Evolutionary conservation across 2,797 vertebrate species (phyloP), one percentile per base, ranked within the genome.

Genomic region (Hippocampus kuda): DNA sequence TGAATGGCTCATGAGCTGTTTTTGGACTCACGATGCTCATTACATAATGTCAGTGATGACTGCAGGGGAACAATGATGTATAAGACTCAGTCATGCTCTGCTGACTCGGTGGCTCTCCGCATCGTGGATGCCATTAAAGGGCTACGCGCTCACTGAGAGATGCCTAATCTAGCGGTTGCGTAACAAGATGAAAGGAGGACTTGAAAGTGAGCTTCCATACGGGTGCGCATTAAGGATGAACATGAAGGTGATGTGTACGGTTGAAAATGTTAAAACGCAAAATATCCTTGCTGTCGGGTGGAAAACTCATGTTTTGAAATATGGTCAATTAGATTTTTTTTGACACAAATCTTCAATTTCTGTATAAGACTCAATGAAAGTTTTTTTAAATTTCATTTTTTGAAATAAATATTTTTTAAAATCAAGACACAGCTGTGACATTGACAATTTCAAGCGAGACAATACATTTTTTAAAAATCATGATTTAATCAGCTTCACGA

Each of bases 21-120:
- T 78, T 67, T 9, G 30, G 51, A 30, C 42, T 53, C 30, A 57
- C 56, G 67, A 75, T 73, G 69, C 72, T 72, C 34, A 46, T 88
- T 87, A 74, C 68, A 49, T 84, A 87, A 87, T 72, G 66, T 75
- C 38, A 66, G 54, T 68, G 70, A 70, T 56, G 75, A 61, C 82
- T 80, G 64, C 72, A 67, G 77, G 86, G 34, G 76, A 72, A 75
- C 73, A 30, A 68, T 64, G 61, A 73, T 68, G 67, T 74, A 24
- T 64, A 54, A 79, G 68, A 26, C 71, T 68, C 68, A 24, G 68
- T 73, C 49, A 75, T 72, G 68, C 72, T 81, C 63, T 61, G 72
- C 69, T 79, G 78, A 65, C 61, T 75, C 65, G 65, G 30, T 44
- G 68, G 62, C 38, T 70, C 49, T 73, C 53, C 66, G 64, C 68